Evolutionary conservation across 2,797 vertebrate genomes (phyloP), one percentile per base, ranked within the genome.

Genomic region (Picus viridis): DNA sequence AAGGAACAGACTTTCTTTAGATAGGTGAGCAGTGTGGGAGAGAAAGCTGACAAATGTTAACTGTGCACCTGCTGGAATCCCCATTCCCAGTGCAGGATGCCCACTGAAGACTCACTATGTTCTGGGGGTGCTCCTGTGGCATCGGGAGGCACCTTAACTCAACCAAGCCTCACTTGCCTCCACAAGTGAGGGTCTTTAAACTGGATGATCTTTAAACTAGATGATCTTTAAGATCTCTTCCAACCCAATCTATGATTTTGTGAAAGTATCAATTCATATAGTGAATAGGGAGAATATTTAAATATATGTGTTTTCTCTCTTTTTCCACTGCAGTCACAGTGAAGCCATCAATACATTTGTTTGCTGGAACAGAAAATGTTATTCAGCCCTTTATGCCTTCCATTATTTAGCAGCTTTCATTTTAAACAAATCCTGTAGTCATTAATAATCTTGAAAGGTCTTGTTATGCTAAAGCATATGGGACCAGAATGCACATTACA

Each of bases 371-470:
- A 63, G 23, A 63, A 87, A 68, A 68, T 45, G 92, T 39, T 81
- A 51, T 83, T 57, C 77, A 86, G 39, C 19, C 24, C 8, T 74
- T 82, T 93, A 86, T 93, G n/a, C 30, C 64, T 65, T 86, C n/a
- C 83, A 58, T 94, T 95, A 73, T 86, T 76, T 81, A 95, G 74
- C 78, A 86, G 56, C 58, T 82, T 63, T 90, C 67, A 32, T 79
- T 84, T 39, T 34, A 92, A 94, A 93, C 86, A 88, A 68, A 49
- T 32, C 54, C 43, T 67, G 59, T 77, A 64, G 75, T 86, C 63
- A 88, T 86, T 94, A 73, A 61, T 90, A 83, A 47, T 90, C 81
- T 93, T 56, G 72, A 86, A 89, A 92, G 81, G 64, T 68, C 45
- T 92, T 75, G 58, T 83, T 95, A 78, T 45, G 62, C 65, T n/a